Base-by-base conservation (phyloP, 2,113 vertebrate genomes). In the Candoia aspera region DNA sequence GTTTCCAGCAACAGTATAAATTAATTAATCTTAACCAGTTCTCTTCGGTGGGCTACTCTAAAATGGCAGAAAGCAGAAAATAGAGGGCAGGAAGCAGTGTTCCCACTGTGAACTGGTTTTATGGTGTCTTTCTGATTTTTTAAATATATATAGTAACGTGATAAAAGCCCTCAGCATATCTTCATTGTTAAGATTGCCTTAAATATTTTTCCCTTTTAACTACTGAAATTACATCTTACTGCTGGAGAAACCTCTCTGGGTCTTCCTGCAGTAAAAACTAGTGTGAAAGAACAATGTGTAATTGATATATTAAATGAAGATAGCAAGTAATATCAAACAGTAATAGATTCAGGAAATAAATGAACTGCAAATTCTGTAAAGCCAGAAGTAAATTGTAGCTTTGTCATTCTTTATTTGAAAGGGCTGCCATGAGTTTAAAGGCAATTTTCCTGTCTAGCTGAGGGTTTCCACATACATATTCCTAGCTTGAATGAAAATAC, bases 291-390 rank as follows among this genome's bases (percentile, higher is more conserved):
- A 58, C 57, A 93, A 93, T 55, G 90, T 57, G 49, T 21, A 89
- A 93, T 91, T 84, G 94, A 84, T 89, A 95, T 93, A 94, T 95
- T 94, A 93, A 96, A 95, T 95, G 90, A 87, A 87, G 55, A 59
- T 37, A 29, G 93, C 93, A 88, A 79, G 91, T 91, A 96, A 58
- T 59, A 84, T 29, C 24, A 46, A 59, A 10, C 62, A 46, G 95
- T 93, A 94, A 91, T 86, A 8, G 13, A 19, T 86, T n/a, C 54
- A 86, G 29, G 29, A n/a, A n/a, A 55, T 26, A 86, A 86, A 86
- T 6, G 15, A 54, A 86, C 15, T 55, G 23, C 84, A 86, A 17
- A 58, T 46, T 89, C 1, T 0, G 17, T 89, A 46, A 89, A 91
- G 92, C 90, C 73, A 90, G 62, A 83, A 94, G 29, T 23, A 88